Base-by-base conservation (phyloP, 2,113 vertebrate genomes). In the Kryptolebias marmoratus region DNA sequence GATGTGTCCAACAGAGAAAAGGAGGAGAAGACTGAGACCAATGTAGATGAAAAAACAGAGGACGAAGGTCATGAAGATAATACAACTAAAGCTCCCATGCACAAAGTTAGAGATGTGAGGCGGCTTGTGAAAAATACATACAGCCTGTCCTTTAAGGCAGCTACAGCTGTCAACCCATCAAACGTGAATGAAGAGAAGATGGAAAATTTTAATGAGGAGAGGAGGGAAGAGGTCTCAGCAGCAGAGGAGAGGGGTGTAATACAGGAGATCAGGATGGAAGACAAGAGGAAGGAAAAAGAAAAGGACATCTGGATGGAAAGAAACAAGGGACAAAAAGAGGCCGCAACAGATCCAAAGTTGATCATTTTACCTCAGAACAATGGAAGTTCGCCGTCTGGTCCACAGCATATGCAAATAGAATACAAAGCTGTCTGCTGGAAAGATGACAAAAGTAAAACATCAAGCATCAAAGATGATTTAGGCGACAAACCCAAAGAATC, bases 41-140 rank as follows among this genome's bases (percentile, higher is more conserved):
- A n/a, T 15, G 36, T 32, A 1, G 73, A 89, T 39, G 71, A 68
- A 8, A 88, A 71, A 74, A 72, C 66, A 66, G 83, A 89, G 16
- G 86, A 90, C 14, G 61, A 91, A 10, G 56, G 4, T 13, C 80
- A 73, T 59, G 81, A 44, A 22, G 75, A 82, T 31, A 81, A 59
- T 48, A 90, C 85, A 79, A 18, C 53, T 30, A 94, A 93, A 74
- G 72, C 55, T 15, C 90, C 89, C 7, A 86, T 94, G 39, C 95
- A 95, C 32, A 95, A 94, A 87, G 95, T 95, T 28, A 93, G 96
- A 75, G 96, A 96, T 31, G 94, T 97, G 30, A 95, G 95, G 75
- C 95, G 95, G 75, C 92, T 98, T 60, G 93, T 96, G 44, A 97
- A 96, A 90, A 96, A 96, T 85, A 94, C 93, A 1, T 96, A 96